Evolutionary conservation across 1,140 invertebrate genomes (phyloP).

Genomic region (Bombus balteatus): DNA sequence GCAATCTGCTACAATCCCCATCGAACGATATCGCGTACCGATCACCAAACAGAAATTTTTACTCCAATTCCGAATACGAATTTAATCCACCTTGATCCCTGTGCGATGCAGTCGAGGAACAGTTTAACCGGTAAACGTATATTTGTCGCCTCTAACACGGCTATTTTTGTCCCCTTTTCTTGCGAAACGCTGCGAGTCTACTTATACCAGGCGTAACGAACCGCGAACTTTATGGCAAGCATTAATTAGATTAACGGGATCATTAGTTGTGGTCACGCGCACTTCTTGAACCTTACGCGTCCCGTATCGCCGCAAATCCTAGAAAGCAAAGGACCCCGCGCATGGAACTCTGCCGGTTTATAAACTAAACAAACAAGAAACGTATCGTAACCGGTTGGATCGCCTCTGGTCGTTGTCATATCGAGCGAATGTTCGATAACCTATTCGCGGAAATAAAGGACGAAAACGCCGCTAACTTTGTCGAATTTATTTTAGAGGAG

Average conservation of each 20-base stretch:
- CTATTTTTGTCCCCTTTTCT: conserved; percentile 15
- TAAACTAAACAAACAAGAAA: not conserved
- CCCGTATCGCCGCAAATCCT: conserved; percentile 46
- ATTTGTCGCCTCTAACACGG: conserved; percentile 9
- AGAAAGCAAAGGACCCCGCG: not conserved
- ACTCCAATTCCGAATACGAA: not conserved
- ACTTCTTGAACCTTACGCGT: conserved; percentile 20
- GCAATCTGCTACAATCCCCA: not conserved
- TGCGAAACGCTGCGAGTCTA: conserved; percentile 1
- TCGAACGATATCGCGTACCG: not conserved
- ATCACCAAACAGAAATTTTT: not conserved
- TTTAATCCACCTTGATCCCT: not conserved
- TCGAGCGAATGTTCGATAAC: not conserved
- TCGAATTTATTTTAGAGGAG: conserved; percentile 1
- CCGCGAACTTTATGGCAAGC: conserved; percentile 43
- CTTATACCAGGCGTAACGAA: conserved; percentile 31
- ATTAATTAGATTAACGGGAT: conserved; percentile 68
- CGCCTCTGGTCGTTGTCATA: not conserved
- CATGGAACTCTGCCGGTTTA: not conserved
- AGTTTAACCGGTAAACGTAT: too few species aligned
- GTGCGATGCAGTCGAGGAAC: not conserved
- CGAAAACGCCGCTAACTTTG: not conserved
- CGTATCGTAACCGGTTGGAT: too few species aligned
- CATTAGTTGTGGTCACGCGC: conserved; percentile 55
- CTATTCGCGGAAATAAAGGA: not conserved